Conservation (phyloP, 1,140 invertebrate species). For the Brachionus manjavacas region DNA sequence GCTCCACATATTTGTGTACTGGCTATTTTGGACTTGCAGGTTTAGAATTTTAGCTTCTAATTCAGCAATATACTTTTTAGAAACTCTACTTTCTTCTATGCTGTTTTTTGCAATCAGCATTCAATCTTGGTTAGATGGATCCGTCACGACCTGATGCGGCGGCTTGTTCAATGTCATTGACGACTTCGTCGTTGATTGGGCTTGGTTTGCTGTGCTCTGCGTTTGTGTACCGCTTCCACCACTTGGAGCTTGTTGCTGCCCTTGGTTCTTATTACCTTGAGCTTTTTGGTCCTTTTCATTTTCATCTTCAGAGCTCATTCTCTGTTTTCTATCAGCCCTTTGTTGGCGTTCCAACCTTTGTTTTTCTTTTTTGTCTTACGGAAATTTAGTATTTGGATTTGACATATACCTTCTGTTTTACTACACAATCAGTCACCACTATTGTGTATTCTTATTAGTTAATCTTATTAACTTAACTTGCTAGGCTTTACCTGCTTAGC, state of each 20-base stretch:
- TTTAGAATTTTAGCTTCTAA: not conserved
- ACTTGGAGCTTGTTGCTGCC: no score
- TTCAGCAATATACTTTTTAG: not conserved
- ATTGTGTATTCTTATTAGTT: not conserved
- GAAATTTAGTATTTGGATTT: not conserved
- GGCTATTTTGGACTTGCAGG: not conserved
- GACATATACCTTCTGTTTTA: not conserved
- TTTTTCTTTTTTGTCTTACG: no score
- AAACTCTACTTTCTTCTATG: not conserved
- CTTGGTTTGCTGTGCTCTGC: not conserved
- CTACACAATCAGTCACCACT: not conserved
- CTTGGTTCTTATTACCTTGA: no score
- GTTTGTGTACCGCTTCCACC: not conserved
- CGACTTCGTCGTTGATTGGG: not conserved
- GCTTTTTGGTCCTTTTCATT: no score
- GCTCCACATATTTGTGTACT: not conserved
- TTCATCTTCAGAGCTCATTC: no score
- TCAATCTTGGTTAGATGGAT: not conserved
- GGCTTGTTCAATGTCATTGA: not conserved
- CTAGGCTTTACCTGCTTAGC: no score
- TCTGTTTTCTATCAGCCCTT: no score
- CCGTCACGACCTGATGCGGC: not conserved
- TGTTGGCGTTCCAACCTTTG: no score
- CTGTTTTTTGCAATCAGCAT: not conserved
- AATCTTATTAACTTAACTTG: not conserved